Conservation (phyloP, 2,113 vertebrate species). For the Hemiscyllium ocellatum region DNA sequence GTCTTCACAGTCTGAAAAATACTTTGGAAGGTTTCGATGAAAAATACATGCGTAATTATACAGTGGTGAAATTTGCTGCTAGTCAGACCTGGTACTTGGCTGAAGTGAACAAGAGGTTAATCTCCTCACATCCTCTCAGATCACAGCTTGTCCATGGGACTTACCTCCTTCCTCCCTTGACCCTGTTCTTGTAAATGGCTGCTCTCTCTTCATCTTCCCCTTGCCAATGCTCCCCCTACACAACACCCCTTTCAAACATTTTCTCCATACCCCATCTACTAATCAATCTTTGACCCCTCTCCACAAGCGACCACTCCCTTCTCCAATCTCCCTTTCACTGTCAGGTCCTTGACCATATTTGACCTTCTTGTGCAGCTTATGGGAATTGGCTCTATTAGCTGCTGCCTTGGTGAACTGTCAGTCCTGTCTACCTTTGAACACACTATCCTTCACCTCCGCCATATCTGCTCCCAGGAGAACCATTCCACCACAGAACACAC, state of each 20-base stretch:
- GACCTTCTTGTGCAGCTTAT: not conserved
- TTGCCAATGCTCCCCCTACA: not conserved
- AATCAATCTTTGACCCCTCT: not conserved
- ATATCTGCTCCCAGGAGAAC: no score
- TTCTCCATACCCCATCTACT: not conserved
- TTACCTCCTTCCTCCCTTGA: no score
- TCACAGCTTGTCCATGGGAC: not conserved
- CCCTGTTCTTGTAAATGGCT: not conserved
- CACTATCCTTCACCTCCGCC: not conserved
- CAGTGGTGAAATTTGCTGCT: not conserved
- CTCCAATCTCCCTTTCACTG: not conserved
- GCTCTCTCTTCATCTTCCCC: not conserved
- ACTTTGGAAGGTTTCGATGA: slow-evolving; percentile 7
- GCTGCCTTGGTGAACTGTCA: no score
- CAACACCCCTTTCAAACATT: not conserved
- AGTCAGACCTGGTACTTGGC: not conserved
- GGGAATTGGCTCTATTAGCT: not conserved
- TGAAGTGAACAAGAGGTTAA: no score
- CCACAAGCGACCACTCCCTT: not conserved
- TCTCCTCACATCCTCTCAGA: not conserved
- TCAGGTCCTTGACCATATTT: not conserved
- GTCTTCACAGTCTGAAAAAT: slow-evolving; percentile 10
- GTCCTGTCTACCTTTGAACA: not conserved
- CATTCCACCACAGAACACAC: no score
- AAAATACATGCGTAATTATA: not conserved